Percentiles rank a stretch among this genome's conserved stretches.
These are phyloP conservation scores for Oreochromis spilurus DNA, from an alignment of 2,113 vertebrate species.

Conservation along the genomic window DNA sequence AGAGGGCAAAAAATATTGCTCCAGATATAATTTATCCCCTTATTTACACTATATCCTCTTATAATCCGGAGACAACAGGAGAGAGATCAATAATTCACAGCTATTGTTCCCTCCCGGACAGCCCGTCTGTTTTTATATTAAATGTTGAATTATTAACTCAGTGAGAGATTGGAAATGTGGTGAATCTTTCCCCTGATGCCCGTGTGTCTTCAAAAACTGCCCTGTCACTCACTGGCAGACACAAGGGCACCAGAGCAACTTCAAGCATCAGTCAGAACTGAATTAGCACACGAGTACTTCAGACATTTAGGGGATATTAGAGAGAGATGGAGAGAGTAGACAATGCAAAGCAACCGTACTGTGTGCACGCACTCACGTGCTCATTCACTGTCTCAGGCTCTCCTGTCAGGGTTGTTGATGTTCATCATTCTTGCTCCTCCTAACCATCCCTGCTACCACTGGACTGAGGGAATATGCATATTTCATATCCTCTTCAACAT, in stretches of 20 bases:
- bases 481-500: slow-evolving; percentile 49
- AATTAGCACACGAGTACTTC: background rate
- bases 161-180: slow-evolving; percentile 45
- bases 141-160: slow-evolving; percentile 74
- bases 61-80: slow-evolving; percentile 26
- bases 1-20: slow-evolving; percentile 19
- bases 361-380: background rate
- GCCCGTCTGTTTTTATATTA: slow-evolving; percentile 69
- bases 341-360: background rate
- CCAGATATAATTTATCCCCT: slow-evolving; percentile 20
- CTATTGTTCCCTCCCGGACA: slow-evolving; percentile 52
- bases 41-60: slow-evolving; percentile 40
- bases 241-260: background rate
- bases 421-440: slow-evolving; percentile 4
- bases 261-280: background rate
- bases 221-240: background rate
- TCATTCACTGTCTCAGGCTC: background rate
- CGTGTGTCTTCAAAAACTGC: background rate
- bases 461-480: slow-evolving; percentile 45
- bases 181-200: background rate
- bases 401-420: background rate
- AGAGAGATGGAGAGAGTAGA: background rate
- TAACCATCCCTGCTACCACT: slow-evolving; percentile 2
- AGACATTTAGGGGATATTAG: background rate
- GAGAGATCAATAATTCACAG: slow-evolving; percentile 71